Base-by-base conservation (phyloP, 2,797 vertebrate species). In the Lemur catta region DNA sequence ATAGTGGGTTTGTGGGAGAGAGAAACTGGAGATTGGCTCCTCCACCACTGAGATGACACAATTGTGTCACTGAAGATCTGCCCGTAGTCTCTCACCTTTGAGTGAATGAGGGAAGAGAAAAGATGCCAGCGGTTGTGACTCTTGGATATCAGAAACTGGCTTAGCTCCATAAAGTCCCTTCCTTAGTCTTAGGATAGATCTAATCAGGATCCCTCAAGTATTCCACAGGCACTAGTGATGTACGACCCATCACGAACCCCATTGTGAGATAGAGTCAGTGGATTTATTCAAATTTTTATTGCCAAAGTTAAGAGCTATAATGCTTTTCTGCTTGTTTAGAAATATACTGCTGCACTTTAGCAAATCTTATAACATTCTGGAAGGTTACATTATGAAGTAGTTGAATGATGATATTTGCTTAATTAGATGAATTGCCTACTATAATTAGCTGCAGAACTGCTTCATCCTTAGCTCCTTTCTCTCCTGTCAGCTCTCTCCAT, bases 351-450 rank as follows among this genome's bases (percentile, higher is more conserved):
- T 91, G n/a, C 3, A 46, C 74, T 76, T 88, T 95, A 95, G 89
- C 11, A 96, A 98, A 92, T 94, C 97, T 97, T 96, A 97, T 97
- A 98, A 96, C 95, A 97, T 90, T 96, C 96, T 89, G 95, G 59
- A 59, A 89, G 50, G 57, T 92, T 57, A 57, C 55, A 92, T 86
- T 97, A 95, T 63, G 88, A 92, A 96, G 50, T 93, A 80, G 72
- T 89, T 82, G 81, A 93, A 96, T 91, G 87, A 94, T 26, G 87
- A 93, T 28, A 75, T 85, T 76, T 7, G 4, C 61, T 75, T 95
- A 88, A 86, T 96, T 91, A 97, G 93, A 91, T 97, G 91, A 91
- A 98, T 71, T 97, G 63, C 65, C 86, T 92, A 18, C 28, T 93
- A 50, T 67, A 94, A 96, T 92, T 97, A 96, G 46, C 92, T 52